These are phyloP conservation scores for Fulmarus glacialis DNA, from an alignment of 2,113 vertebrate species.

Conservation along the genomic window DNA sequence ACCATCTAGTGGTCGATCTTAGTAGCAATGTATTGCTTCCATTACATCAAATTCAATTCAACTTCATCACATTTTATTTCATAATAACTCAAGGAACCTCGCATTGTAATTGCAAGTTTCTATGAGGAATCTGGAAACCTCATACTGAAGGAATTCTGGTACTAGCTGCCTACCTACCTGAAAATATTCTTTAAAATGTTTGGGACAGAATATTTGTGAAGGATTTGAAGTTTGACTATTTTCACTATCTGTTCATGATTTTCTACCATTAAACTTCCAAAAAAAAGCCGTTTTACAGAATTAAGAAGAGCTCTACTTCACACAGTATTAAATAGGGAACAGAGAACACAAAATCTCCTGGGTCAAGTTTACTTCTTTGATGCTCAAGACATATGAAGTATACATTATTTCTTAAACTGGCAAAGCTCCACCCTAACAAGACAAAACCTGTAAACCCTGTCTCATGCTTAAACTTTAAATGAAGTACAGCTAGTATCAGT, in stretches of 20 bases:
- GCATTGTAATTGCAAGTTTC: fast-evolving
- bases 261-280: neutral
- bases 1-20: neutral
- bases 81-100: fast-evolving
- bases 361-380: neutral
- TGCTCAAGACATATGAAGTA: neutral
- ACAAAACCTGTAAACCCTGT: neutral
- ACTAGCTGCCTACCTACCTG: too few relatives aligned
- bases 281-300: neutral
- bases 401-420: neutral
- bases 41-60: neutral
- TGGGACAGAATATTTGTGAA: neutral
- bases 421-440: neutral
- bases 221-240: neutral
- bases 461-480: neutral
- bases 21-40: neutral
- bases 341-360: neutral
- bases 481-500: neutral
- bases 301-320: neutral
- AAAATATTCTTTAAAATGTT: neutral
- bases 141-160: neutral
- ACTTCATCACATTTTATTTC: neutral
- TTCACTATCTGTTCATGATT: neutral
- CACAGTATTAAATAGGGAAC: neutral
- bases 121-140: neutral